Base-by-base conservation (phyloP, 2,888 invertebrate species). In the Parochlus steinenii region DNA sequence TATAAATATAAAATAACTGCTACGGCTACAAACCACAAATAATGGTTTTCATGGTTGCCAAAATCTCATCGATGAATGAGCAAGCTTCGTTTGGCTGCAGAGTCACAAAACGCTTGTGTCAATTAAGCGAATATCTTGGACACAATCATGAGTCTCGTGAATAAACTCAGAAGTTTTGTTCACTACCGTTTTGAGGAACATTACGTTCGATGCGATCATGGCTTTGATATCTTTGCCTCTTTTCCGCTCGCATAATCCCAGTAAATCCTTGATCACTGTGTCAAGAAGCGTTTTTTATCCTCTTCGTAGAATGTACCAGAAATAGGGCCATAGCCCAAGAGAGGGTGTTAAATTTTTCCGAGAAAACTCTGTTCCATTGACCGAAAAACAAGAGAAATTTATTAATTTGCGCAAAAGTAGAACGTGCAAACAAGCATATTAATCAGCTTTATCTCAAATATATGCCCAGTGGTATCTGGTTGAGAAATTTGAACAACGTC, bases 81-180 rank as follows among this genome's bases (percentile, higher is more conserved):
- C 86, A 79, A 24, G 80, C 76, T 63, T 98, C 98, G 26, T 95
- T 95, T 42, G 85, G 78, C 65, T 98, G 97, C 27, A 86, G 74
- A 41, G 83, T 89, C 14, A 97, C 93, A 65, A 99, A 99, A 63
- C 97, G 97, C 47, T 93, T 71, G 43, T 92, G 72, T 63, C 98
- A 99, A 62, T 98, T 99, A 49, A 92, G 71, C 19, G 98, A 92
- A 99, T 99, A 53, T 98, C 98, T 62, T 98, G 97, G 18, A 99
- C 98, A 49, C 98, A 98, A 58, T 97, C 98, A 56, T 98, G 98
- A 37, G 95, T 95, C 66, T 98, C 97, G 58, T 98, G 98, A 98
- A 99, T 99, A 59, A 99, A 99, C 64, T 99, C 98, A 64, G 99
- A 99, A 38, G 99, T 69, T 65, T 98, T 98, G 65, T 97, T 98